Base-by-base conservation (phyloP, 2,888 invertebrate genomes). In the Bursaphelenchus okinawaensis region DNA sequence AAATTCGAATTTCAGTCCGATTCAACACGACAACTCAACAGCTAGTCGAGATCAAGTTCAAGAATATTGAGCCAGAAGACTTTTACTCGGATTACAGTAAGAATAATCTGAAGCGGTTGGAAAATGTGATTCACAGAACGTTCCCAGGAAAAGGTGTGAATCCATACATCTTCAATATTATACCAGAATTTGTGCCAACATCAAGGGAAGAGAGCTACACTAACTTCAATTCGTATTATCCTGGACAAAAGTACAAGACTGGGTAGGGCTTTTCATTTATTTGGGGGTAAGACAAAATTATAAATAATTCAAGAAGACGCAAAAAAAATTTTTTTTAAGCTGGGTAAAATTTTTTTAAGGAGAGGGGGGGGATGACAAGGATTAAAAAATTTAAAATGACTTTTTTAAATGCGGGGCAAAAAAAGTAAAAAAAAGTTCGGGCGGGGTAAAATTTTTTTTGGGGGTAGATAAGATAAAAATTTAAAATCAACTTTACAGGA, bases 71-170 rank as follows among this genome's bases (percentile, higher is more conserved):
- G 40, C 75, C 78, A 9, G 80, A 80, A 51, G 76, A 78, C 52
- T 58, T 79, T n/a, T 59, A 78, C 40, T 71, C 68, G n/a, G 70
- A 72, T 58, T 55, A 75, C 52, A 69, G 68, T 16, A 40, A 40
- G 6, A 65, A 69, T 27, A 63, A 72, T 62, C 63, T 77, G 28
- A 68, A 52, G 27, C 66, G 67, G 50, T 63, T 78, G 8, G 78
- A 78, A 68, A 67, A 58, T 56, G 68, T 78, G 24, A 68, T 76
- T 22, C 70, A 71, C 12, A 69, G 73, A 54, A 75, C 74, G 0
- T 81, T 79, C 65, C 69, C 73, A 20, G 81, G 81, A 19, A 70
- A 68, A 65, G 66, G 67, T 54, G 77, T 81, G 31, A 76, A 79
- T 59, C 78, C 81, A 1, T 80, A 79, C 63, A 78, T 81, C 50